phyloP scores from a whole-genome alignment of 1,140 invertebrate genomes.

The Stenopsyche tienmushanensis region DNA sequence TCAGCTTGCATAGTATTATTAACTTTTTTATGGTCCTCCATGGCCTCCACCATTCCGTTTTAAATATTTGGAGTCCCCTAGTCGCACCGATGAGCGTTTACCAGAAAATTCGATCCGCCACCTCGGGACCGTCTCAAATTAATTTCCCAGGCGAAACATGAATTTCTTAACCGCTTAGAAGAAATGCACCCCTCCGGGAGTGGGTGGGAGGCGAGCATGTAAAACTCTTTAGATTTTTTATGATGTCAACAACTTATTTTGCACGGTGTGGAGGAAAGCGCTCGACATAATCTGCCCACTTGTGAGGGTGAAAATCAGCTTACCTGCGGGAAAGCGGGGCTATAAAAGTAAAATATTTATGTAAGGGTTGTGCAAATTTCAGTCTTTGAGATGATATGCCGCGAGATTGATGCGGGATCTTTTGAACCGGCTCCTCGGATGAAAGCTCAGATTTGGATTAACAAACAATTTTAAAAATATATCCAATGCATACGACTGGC shows the following conservation, averaged over 20 bases:
- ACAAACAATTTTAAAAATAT: too few species aligned
- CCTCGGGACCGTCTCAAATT: slow-evolving; percentile 36
- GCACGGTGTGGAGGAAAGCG: slow-evolving; percentile 6
- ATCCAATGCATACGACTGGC: too few species aligned
- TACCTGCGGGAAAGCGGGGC: slow-evolving; percentile 2
- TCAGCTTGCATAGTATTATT: slow-evolving; percentile 21
- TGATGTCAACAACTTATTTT: slow-evolving; percentile 39
- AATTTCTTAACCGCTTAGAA: slow-evolving; percentile 39
- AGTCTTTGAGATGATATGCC: too few species aligned
- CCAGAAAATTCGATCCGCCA: slow-evolving; percentile 35
- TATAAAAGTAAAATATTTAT: slow-evolving; percentile 12
- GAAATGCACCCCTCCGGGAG: slow-evolving; percentile 28
- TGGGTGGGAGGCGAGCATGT: neutral
- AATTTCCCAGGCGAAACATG: slow-evolving; percentile 41
- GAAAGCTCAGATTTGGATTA: too few species aligned
- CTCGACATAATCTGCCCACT: slow-evolving; percentile 18
- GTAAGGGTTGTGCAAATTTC: neutral
- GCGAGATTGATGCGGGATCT: too few species aligned
- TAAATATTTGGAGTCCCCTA: neutral
- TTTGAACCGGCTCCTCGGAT: too few species aligned
- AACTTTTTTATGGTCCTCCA: slow-evolving; percentile 29
- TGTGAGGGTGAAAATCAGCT: slow-evolving; percentile 12
- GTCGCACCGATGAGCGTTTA: slow-evolving; percentile 27
- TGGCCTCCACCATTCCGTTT: neutral
- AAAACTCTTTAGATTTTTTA: slow-evolving; percentile 35